Conservation (phyloP, 1,140 invertebrate genomes). For the Calycopis cecrops region DNA sequence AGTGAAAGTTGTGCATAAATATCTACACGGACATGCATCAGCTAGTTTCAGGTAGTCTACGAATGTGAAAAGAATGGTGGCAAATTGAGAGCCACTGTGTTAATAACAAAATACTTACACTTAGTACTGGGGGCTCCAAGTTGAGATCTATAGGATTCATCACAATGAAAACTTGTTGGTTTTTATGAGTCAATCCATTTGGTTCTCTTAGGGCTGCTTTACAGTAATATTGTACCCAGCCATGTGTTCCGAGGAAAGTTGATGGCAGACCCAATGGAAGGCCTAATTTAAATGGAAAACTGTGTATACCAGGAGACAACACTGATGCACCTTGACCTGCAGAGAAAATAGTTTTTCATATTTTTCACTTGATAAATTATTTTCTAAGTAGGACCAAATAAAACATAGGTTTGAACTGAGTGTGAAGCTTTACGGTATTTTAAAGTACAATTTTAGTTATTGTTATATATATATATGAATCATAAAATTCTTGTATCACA, state of each 20-base stretch:
- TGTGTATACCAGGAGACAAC: conserved; percentile 95
- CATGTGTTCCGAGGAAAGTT: conserved; percentile 94
- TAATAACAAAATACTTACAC: conserved; percentile 79
- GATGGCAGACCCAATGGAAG: conserved; percentile 92
- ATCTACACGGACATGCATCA: too few species aligned
- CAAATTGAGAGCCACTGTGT: too few species aligned
- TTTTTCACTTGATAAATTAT: too few species aligned
- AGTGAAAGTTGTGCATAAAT: too few species aligned
- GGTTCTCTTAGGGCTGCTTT: conserved; percentile 93
- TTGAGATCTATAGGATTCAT: conserved; percentile 97
- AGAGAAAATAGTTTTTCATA: conserved; percentile 23
- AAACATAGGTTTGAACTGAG: too few species aligned
- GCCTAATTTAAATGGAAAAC: conserved; percentile 95
- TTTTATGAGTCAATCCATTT: conserved; percentile 93
- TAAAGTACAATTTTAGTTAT: too few species aligned
- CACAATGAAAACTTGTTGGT: conserved; percentile 97
- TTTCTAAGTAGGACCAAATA: too few species aligned
- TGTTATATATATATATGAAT: too few species aligned
- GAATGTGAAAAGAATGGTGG: too few species aligned
- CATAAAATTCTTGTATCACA: too few species aligned
- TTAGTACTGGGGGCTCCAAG: conserved; percentile 89
- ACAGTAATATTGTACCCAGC: conserved; percentile 97
- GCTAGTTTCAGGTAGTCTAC: too few species aligned
- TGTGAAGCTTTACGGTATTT: too few species aligned
- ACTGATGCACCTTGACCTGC: conserved; percentile 86